Percentiles rank a stretch among this genome's conserved stretches.
Evolutionary conservation across 2,113 vertebrate species (phyloP).

Genomic region (Mugil cephalus): DNA sequence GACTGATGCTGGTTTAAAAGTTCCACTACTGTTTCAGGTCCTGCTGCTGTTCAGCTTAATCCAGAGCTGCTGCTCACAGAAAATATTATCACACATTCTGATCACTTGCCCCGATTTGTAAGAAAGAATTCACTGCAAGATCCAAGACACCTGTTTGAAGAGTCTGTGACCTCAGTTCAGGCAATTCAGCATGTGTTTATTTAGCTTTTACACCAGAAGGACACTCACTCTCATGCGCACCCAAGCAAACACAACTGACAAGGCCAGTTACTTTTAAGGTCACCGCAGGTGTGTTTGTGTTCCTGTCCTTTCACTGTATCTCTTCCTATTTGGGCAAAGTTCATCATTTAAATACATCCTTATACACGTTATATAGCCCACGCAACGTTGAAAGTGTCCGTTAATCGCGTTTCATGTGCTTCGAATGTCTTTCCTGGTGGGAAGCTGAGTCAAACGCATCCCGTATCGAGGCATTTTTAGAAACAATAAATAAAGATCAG

Average conservation of each 20-base stretch:
- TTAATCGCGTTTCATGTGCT: slow-evolving; percentile 27
- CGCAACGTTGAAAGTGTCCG: neutral
- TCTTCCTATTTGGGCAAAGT: neutral
- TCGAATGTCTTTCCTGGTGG: neutral
- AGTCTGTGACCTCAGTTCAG: slow-evolving; percentile 29
- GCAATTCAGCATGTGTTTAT: slow-evolving; percentile 48
- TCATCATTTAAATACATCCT: slow-evolving; percentile 16
- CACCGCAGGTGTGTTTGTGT: slow-evolving; percentile 53
- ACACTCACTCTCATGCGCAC: slow-evolving; percentile 16
- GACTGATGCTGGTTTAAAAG: neutral
- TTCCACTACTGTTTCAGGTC: slow-evolving; percentile 3
- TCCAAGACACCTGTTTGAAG: slow-evolving; percentile 42
- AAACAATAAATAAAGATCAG: slow-evolving; percentile 9
- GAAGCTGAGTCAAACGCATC: slow-evolving; percentile 6
- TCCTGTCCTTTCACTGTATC: slow-evolving; percentile 27
- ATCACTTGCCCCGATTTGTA: neutral
- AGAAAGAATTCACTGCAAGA: neutral
- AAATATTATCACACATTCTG: neutral
- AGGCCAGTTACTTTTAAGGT: slow-evolving; percentile 46
- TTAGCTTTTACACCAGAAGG: slow-evolving; percentile 55
- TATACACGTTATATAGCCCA: slow-evolving; percentile 1
- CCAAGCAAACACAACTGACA: slow-evolving; percentile 42
- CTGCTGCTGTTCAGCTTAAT: neutral
- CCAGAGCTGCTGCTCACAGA: neutral
- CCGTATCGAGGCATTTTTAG: slow-evolving; percentile 19